Evolutionary conservation across 2,797 vertebrate genomes (phyloP).

Genomic region (Xyrichtys novacula): DNA sequence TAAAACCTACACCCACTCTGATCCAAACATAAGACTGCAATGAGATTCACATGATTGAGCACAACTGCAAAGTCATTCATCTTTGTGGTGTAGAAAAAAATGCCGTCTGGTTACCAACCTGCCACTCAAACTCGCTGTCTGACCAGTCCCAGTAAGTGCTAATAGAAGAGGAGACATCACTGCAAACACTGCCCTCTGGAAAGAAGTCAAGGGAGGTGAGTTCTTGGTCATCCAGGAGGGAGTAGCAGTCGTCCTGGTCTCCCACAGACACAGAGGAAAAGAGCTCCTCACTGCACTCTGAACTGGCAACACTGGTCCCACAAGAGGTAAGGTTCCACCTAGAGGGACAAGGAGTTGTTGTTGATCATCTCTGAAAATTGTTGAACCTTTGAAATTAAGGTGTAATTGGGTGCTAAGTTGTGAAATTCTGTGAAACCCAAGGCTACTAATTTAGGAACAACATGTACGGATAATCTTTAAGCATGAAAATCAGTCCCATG

Average conservation of each 20-base stretch:
- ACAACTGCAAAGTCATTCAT: too few species aligned
- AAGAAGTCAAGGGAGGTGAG: constrained; percentile 97
- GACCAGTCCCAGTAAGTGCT: constrained; percentile 99
- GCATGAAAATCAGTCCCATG: too few species aligned
- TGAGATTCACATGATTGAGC: too few species aligned
- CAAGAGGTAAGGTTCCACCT: constrained; percentile 99
- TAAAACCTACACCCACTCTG: background rate
- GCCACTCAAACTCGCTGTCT: constrained; percentile 99
- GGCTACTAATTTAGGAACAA: too few species aligned
- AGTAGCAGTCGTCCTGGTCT: constrained; percentile 98
- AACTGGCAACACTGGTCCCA: constrained; percentile 97
- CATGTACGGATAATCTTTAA: too few species aligned
- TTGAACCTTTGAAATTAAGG: too few species aligned
- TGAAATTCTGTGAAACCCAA: too few species aligned
- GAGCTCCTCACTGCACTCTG: constrained; percentile 97
- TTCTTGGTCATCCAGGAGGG: constrained; percentile 96
- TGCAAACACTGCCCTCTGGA: constrained; percentile 97
- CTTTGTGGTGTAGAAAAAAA: too few species aligned
- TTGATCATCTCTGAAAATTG: too few species aligned
- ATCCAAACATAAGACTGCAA: too few species aligned
- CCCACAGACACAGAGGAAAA: constrained; percentile 98
- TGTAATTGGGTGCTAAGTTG: too few species aligned
- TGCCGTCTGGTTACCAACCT: constrained; percentile 83
- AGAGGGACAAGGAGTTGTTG: constrained; percentile 7
- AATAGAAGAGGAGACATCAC: constrained; percentile 98